Conservation (phyloP, 2,888 invertebrate genomes). For the Caradrina kadenii region DNA sequence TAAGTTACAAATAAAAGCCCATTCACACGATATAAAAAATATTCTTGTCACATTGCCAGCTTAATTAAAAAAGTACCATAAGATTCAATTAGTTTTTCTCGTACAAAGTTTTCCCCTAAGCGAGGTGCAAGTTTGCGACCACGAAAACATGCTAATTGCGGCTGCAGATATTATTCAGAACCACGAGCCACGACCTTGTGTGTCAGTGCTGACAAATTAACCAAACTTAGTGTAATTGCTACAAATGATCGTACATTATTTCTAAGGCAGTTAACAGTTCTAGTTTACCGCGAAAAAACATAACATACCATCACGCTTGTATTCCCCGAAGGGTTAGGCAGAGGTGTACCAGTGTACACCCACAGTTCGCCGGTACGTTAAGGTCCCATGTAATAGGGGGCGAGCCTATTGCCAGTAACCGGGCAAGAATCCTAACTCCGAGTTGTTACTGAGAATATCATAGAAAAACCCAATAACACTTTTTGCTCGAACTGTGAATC, state of each 20-base stretch:
- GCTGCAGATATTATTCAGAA: slow-evolving; percentile 32
- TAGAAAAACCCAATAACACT: too few species aligned
- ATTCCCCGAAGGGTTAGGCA: too few species aligned
- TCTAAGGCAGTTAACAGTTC: background rate
- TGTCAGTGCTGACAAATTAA: slow-evolving; percentile 51
- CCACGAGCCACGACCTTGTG: slow-evolving; percentile 44
- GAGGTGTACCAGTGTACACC: too few species aligned
- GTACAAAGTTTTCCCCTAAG: slow-evolving; percentile 19
- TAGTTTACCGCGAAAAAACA: slow-evolving; percentile 6
- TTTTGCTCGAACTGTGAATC: too few species aligned
- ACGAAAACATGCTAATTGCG: slow-evolving; percentile 45
- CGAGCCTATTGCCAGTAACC: too few species aligned
- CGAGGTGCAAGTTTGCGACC: slow-evolving; percentile 8
- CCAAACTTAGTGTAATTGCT: slow-evolving; percentile 43
- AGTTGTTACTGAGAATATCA: too few species aligned
- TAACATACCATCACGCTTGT: too few species aligned
- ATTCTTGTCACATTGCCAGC: slow-evolving; percentile 26
- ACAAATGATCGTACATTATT: slow-evolving; percentile 31
- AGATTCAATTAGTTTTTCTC: slow-evolving; percentile 33
- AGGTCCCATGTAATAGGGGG: too few species aligned
- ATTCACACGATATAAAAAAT: background rate
- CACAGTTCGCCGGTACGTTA: too few species aligned
- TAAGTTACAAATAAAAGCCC: background rate
- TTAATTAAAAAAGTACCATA: slow-evolving; percentile 28
- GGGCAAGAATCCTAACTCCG: too few species aligned